Percentiles rank a stretch among this genome's conserved stretches.
Conservation (phyloP, 2,888 invertebrate genomes). For the Melinaea menophilus region DNA sequence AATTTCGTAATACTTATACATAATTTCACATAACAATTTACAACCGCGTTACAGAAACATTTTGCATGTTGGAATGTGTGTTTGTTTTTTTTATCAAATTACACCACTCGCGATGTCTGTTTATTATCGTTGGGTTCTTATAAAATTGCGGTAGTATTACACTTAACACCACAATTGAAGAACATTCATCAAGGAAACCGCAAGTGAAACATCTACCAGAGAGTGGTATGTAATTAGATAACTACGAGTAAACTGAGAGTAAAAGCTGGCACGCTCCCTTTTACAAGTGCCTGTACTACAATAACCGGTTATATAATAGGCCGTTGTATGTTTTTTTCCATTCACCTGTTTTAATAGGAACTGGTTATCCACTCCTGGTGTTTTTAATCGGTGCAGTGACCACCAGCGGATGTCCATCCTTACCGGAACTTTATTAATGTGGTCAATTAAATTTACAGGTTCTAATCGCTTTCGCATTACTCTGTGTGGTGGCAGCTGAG, state of each 20-base stretch:
- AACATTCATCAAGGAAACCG: conserved; percentile 38
- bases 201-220: conserved; percentile 41
- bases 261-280: conserved; percentile 68
- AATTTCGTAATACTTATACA: conserved; percentile 39
- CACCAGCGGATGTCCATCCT: conserved; percentile 44
- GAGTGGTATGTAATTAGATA: conserved; percentile 43
- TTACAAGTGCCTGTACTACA: conserved; percentile 45
- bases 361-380: conserved; percentile 45
- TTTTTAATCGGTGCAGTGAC: conserved; percentile 45
- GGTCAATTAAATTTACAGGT: conserved; percentile 67
- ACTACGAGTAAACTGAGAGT: conserved; percentile 68
- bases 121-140: not conserved
- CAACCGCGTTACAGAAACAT: conserved; percentile 24
- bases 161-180: conserved; percentile 15
- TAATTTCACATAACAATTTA: conserved; percentile 43
- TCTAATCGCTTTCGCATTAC: conserved; percentile 52
- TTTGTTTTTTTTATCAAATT: too few relatives aligned
- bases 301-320: conserved; percentile 67
- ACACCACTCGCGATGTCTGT: not conserved
- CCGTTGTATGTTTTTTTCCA: conserved; percentile 67
- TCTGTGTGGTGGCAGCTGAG: conserved; percentile 63
- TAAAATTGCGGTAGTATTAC: not conserved
- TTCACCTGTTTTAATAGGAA: conserved; percentile 61
- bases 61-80: conserved; percentile 24
- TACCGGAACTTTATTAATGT: conserved; percentile 41